These are phyloP conservation scores for Trichonephila clavipes DNA, from an alignment of 1,140 invertebrate species.

Conservation along the genomic window DNA sequence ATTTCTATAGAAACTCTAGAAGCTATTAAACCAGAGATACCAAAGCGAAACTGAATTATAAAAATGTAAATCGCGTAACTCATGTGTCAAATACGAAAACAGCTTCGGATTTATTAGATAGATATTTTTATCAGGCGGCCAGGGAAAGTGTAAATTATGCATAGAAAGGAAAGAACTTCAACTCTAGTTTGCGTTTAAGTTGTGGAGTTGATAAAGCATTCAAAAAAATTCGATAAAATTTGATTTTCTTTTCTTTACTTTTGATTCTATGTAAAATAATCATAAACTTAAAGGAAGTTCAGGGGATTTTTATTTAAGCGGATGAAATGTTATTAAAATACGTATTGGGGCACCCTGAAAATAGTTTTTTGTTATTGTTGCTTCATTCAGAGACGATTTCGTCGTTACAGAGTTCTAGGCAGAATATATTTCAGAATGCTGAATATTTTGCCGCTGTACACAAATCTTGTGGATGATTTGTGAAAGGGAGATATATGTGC, in stretches of 20 bases:
- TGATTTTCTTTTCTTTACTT: slow-evolving; percentile 40
- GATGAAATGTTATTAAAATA: slow-evolving; percentile 33
- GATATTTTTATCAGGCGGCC: slow-evolving; percentile 48
- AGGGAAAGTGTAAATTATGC: slow-evolving; percentile 60
- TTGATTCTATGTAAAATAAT: slow-evolving; percentile 50
- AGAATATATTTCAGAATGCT: too few species aligned
- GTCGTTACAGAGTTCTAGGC: too few species aligned
- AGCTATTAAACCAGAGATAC: slow-evolving; percentile 56
- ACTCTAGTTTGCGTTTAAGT: slow-evolving; percentile 3
- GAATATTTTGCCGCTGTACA: too few species aligned
- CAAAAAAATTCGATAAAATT: slow-evolving; percentile 41
- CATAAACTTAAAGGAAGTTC: not conserved
- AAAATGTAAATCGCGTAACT: slow-evolving; percentile 67
- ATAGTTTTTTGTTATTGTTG: not conserved
- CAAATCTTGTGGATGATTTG: too few species aligned
- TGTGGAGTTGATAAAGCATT: slow-evolving; percentile 55
- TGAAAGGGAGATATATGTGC: too few species aligned
- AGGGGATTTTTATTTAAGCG: not conserved
- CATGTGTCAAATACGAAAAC: slow-evolving; percentile 64
- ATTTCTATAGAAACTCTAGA: slow-evolving; percentile 46
- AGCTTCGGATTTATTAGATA: slow-evolving; percentile 68
- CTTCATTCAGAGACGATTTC: not conserved
- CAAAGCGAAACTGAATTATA: slow-evolving; percentile 50
- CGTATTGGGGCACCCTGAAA: not conserved
- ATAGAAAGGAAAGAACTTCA: slow-evolving; percentile 43